phyloP scores from a whole-genome alignment of 2,888 invertebrate species.

The Eristalis tenax region DNA sequence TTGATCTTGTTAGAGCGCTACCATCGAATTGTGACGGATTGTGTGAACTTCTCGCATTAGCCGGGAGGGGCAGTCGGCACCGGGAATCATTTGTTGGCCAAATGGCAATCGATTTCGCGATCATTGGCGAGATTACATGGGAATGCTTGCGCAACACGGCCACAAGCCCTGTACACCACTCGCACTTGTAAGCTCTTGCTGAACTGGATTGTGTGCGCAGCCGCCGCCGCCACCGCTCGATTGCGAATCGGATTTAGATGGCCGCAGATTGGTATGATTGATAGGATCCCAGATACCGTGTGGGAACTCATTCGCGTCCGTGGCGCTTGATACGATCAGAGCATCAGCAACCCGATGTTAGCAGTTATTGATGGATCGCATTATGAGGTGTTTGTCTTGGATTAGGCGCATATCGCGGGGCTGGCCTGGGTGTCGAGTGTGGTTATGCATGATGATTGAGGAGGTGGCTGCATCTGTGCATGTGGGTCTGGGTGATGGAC shows the following conservation, averaged over 20 bases:
- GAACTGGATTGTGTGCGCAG: constrained; percentile 21
- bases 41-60: constrained; percentile 80
- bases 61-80: constrained; percentile 21
- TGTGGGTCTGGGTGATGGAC: background rate
- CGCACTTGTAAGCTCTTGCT: constrained; percentile 47
- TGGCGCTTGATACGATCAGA: constrained; percentile 16
- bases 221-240: constrained; percentile 29
- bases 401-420: background rate
- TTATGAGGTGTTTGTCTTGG: constrained; percentile 43
- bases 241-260: constrained; percentile 65
- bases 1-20: constrained; percentile 69
- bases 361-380: constrained; percentile 69
- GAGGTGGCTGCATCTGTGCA: background rate
- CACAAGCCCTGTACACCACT: constrained; percentile 33
- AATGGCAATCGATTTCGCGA: constrained; percentile 69
- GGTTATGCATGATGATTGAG: constrained; percentile 27
- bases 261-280: constrained; percentile 64
- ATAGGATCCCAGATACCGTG: constrained; percentile 55
- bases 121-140: constrained; percentile 63
- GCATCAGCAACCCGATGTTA: constrained; percentile 60
- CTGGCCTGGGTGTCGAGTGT: background rate
- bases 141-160: constrained; percentile 53
- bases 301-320: constrained; percentile 52
- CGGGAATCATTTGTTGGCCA: constrained; percentile 59
- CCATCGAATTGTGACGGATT: constrained; percentile 77